Evolutionary conservation across 2,113 vertebrate genomes (phyloP).

Genomic region (Ursus arctos): DNA sequence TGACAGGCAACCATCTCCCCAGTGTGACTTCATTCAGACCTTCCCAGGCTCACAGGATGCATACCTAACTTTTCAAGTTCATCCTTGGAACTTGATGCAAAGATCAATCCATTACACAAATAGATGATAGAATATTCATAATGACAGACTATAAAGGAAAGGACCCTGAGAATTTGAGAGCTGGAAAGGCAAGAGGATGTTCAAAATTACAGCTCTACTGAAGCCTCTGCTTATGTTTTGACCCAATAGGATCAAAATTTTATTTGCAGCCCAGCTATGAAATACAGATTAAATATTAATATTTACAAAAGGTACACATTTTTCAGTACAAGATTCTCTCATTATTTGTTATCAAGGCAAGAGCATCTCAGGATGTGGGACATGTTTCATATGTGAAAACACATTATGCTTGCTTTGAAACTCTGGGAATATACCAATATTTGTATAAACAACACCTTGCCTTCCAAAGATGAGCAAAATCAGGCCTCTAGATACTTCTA

Average conservation of each 20-base stretch:
- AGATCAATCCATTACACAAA: neutral
- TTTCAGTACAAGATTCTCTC: neutral
- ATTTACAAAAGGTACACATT: neutral
- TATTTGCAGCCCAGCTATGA: neutral
- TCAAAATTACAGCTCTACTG: neutral
- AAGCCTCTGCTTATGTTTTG: neutral
- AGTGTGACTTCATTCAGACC: neutral
- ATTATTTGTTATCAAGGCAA: conserved; percentile 16
- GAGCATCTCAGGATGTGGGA: neutral
- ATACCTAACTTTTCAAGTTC: neutral
- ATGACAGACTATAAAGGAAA: neutral
- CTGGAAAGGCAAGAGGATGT: neutral
- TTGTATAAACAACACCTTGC: neutral
- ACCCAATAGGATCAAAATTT: neutral
- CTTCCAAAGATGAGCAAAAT: conserved; percentile 26
- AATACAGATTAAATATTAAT: conserved; percentile 21
- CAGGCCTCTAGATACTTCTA: neutral
- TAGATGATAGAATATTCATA: neutral
- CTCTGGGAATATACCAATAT: neutral
- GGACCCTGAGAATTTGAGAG: neutral
- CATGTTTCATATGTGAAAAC: neutral
- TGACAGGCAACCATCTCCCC: neutral
- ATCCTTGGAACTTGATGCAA: neutral
- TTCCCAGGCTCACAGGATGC: neutral
- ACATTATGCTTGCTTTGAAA: neutral